Conservation (phyloP, 2,797 vertebrate species). For the Allobates femoralis region DNA sequence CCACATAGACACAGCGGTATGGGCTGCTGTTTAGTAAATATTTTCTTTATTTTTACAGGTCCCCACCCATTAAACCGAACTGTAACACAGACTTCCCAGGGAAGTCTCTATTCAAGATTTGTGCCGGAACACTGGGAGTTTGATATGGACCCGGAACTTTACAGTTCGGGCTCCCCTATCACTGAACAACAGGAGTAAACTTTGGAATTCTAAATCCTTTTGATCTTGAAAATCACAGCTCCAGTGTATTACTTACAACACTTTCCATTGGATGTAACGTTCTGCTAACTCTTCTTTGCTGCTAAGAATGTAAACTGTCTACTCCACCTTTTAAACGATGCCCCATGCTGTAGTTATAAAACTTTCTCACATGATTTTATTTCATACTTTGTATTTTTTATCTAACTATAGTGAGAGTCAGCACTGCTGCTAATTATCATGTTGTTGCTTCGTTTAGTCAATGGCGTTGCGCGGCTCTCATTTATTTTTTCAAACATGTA, state of each 20-base stretch:
- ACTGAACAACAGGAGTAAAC: no score
- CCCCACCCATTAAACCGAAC: no score
- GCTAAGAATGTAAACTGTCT: not conserved
- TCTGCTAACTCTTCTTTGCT: not conserved
- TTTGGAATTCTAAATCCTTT: no score
- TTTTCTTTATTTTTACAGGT: no score
- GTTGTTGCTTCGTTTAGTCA: not conserved
- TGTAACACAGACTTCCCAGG: no score
- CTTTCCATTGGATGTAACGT: not conserved
- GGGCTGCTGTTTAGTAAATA: no score
- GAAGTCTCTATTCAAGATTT: no score
- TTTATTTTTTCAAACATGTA: conserved; percentile 16
- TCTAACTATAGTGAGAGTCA: not conserved
- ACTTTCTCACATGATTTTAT: not conserved
- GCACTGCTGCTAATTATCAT: not conserved
- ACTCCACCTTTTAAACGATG: not conserved
- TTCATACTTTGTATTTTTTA: not conserved
- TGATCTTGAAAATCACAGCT: no score
- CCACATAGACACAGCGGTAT: no score
- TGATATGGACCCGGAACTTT: no score
- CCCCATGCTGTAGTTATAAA: not conserved
- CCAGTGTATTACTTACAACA: not conserved
- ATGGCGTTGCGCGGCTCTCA: not conserved
- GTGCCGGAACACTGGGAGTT: no score
- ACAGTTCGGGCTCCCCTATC: no score